Percentiles rank a stretch among this genome's conserved stretches.
phyloP scores from a whole-genome alignment of 2,888 invertebrate genomes.

The Trachelus troglodyta region DNA sequence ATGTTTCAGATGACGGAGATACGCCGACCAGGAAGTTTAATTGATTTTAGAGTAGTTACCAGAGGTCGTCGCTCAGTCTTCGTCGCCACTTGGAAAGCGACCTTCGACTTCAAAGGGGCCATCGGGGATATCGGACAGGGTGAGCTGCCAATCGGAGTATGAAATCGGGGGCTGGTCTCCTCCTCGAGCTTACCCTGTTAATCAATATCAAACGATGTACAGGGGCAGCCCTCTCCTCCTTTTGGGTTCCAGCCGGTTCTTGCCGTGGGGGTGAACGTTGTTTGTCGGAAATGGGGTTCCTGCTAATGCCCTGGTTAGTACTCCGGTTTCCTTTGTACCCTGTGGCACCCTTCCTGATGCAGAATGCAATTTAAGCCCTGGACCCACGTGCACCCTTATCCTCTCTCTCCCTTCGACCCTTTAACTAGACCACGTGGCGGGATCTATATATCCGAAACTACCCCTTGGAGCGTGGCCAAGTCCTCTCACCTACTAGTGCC shows the following conservation, averaged over 20 bases:
- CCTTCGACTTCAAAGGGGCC: constrained; percentile 53
- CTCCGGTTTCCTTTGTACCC: constrained; percentile 53
- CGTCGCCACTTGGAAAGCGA: constrained; percentile 4
- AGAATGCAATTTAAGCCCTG: constrained; percentile 55
- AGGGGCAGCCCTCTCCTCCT: not conserved
- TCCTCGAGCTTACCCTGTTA: constrained; percentile 44
- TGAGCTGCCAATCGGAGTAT: constrained; percentile 53
- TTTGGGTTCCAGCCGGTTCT: not conserved
- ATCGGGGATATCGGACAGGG: constrained; percentile 51
- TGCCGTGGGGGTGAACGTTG: constrained; percentile 45
- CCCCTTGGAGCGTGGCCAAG: not conserved
- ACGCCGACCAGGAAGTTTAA: constrained; percentile 32
- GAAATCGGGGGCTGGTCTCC: constrained; percentile 51
- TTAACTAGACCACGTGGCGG: constrained; percentile 33
- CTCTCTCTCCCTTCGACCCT: constrained; percentile 13
- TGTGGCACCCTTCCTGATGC: constrained; percentile 35
- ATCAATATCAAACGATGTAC: constrained; percentile 59
- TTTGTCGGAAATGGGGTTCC: constrained; percentile 58
- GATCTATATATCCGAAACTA: not conserved
- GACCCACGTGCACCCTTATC: constrained; percentile 15
- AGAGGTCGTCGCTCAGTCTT: constrained; percentile 5
- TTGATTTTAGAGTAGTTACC: constrained; percentile 38
- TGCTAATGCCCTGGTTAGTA: constrained; percentile 64
- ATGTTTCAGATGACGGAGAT: not conserved
- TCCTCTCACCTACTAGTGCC: not conserved